Evolutionary conservation across 2,113 vertebrate genomes (phyloP).

Genomic region (Pseudopipra pipra): DNA sequence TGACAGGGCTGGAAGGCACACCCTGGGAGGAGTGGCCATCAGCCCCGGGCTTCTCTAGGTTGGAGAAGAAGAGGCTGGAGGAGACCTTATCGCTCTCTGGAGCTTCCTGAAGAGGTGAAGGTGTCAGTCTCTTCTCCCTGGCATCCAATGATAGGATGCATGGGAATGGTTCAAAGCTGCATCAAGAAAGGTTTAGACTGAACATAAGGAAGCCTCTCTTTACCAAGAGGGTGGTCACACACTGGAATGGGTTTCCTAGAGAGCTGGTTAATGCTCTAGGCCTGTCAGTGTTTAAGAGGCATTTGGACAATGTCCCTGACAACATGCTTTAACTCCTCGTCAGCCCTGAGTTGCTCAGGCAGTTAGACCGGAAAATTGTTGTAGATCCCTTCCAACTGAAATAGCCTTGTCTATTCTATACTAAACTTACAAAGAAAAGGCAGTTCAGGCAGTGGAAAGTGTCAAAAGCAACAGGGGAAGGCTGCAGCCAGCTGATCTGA

Average conservation of each 20-base stretch:
- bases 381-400: not conserved
- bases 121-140: not conserved
- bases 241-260: not conserved
- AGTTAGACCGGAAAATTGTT: not conserved
- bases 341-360: not conserved
- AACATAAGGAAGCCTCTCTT: not conserved
- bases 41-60: not conserved
- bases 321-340: not conserved
- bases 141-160: rapidly evolving
- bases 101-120: not conserved
- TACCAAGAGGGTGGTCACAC: not conserved
- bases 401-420: not conserved
- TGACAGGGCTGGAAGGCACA: not conserved
- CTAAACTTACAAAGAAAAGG: not conserved
- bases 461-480: not conserved
- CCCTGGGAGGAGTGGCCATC: not conserved
- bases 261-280: not conserved
- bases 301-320: not conserved
- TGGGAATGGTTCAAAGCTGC: not conserved
- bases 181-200: not conserved
- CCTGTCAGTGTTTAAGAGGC: not conserved
- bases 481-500: not conserved
- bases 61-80: not conserved
- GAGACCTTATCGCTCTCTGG: not conserved
- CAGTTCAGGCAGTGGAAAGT: not conserved